These are phyloP conservation scores for Onychomys leucogaster DNA, from an alignment of 2,797 vertebrate species.

Conservation along the genomic window DNA sequence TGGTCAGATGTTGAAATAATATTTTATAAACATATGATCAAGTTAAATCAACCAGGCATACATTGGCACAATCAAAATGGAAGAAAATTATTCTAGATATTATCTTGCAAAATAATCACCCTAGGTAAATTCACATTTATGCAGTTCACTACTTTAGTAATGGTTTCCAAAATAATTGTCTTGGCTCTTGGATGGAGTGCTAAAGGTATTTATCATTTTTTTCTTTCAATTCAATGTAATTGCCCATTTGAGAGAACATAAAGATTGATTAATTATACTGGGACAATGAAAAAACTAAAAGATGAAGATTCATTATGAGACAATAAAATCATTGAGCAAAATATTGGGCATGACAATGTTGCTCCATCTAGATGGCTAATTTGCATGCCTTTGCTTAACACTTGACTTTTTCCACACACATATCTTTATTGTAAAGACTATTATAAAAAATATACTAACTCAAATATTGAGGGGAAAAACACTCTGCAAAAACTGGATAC, in stretches of 20 bases:
- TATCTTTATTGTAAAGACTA: conserved; percentile 55
- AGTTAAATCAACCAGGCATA: background rate
- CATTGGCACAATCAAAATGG: background rate
- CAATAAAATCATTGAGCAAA: conserved; percentile 39
- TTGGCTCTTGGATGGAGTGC: background rate
- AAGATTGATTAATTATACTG: conserved; percentile 18
- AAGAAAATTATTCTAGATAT: background rate
- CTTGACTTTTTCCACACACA: conserved; percentile 26
- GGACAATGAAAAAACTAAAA: conserved; percentile 20
- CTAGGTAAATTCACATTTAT: background rate
- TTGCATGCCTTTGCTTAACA: conserved; percentile 61
- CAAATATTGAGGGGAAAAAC: conserved; percentile 34
- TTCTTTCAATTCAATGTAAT: background rate
- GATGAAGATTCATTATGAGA: conserved; percentile 40
- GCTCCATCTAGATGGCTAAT: conserved; percentile 64
- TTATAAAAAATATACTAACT: conserved; percentile 38
- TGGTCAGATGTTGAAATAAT: background rate
- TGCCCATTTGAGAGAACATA: conserved; percentile 35
- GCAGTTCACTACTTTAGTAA: conserved; percentile 23
- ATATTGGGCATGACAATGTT: conserved; percentile 45
- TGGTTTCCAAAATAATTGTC: conserved; percentile 37
- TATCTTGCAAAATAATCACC: background rate
- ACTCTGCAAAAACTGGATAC: background rate
- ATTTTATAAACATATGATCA: background rate
- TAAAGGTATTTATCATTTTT: background rate